These are phyloP conservation scores for Corythornis madagascariensis DNA, from an alignment of 2,113 vertebrate species.

Conservation along the genomic window DNA sequence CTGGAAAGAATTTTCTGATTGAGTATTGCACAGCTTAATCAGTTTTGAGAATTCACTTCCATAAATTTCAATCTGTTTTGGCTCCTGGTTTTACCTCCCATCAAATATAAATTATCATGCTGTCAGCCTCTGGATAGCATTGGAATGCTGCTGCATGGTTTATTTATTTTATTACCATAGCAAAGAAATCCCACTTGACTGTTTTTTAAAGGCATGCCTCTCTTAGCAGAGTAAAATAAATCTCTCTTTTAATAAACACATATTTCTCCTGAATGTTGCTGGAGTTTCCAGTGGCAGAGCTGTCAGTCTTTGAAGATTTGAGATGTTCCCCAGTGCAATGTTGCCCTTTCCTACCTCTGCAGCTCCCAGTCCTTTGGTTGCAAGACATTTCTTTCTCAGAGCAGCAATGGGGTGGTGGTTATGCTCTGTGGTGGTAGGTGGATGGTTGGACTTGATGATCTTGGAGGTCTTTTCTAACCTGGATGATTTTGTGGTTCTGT, in stretches of 20 bases:
- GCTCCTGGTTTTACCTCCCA: conserved; percentile 19
- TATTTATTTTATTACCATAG: background rate
- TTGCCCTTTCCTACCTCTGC: background rate
- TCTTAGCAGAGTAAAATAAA: background rate
- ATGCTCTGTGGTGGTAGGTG: no score
- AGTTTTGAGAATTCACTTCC: conserved; percentile 8
- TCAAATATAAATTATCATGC: background rate
- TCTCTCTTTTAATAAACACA: background rate
- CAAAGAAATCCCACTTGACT: background rate
- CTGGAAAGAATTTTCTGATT: background rate
- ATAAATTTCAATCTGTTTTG: conserved; percentile 23
- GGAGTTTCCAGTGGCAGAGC: background rate
- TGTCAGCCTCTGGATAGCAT: background rate
- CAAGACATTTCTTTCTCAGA: background rate
- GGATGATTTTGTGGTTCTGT: background rate
- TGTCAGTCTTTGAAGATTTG: background rate
- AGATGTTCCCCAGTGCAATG: background rate
- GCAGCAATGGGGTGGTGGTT: background rate
- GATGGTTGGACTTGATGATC: no score
- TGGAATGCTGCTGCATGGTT: background rate
- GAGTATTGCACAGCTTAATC: background rate
- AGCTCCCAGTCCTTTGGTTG: background rate
- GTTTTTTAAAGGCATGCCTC: background rate
- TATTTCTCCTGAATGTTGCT: background rate
- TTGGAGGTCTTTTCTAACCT: no score